Base-by-base conservation (phyloP, 2,888 invertebrate genomes). In the Erebia ligea region DNA sequence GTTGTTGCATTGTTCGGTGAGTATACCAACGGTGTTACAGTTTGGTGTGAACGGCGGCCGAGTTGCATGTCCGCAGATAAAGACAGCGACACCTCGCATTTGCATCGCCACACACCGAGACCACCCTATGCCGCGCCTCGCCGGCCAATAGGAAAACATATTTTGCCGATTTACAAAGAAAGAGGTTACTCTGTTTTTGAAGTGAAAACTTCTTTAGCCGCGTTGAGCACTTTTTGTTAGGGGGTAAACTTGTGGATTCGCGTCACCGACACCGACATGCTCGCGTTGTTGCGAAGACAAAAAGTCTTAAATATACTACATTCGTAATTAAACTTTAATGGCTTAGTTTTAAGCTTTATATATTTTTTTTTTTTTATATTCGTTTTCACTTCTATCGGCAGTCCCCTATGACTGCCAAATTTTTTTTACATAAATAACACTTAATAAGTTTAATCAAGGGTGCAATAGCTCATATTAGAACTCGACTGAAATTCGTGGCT, bases 71-170 rank as follows among this genome's bases (percentile, higher is more conserved):
- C 80, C 52, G 68, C 74, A 85, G 90, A 90, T 91, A 87, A 83
- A 90, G 90, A 90, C 89, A 89, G 86, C 81, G 80, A 86, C 87
- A 85, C 78, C 76, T 73, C 80, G 83, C 82, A 90, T 91, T 91
- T 90, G 91, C 91, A 91, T 91, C 84, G 85, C 91, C 91, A 91
- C 91, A 91, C 91, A 90, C 76, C 77, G 85, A 80, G 90, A 88
- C 91, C 91, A 90, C 90, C 89, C 82, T 71, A 57, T 17, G 62
- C 66, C 56, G 17, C 66, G 54, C 59, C 65, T 4, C 21, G 48
- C 66, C 69, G 54, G 68, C 75, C 73, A 74, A 73, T 73, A 58
- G 75, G 59, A 68, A 52, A 17, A 66, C 66, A 57, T 56, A 66
- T 66, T 42, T 45, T 42, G 40, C 45, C 66, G 21, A 66, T 42